phyloP scores from a whole-genome alignment of 2,888 invertebrate species.

The Philopedon plagiatum region DNA sequence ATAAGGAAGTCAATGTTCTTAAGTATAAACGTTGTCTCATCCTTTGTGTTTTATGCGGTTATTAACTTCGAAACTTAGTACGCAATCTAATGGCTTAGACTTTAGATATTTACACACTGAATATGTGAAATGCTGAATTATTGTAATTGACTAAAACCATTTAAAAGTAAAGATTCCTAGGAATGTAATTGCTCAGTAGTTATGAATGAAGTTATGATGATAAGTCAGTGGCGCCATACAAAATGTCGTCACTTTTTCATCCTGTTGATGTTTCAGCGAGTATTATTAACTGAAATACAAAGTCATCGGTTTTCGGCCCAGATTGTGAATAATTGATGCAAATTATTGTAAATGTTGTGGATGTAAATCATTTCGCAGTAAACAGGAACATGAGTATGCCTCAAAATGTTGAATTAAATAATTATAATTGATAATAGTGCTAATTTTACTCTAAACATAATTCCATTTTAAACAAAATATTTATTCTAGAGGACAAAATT shows the following conservation, averaged over 20 bases:
- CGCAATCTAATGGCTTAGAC: neutral
- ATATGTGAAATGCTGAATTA: neutral
- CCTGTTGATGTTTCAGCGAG: neutral
- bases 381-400: no score
- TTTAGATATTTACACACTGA: no score
- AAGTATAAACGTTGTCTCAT: neutral
- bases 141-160: neutral
- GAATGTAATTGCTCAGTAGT: neutral
- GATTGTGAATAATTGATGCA: neutral
- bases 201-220: neutral
- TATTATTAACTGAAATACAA: neutral
- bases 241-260: constrained; percentile 3
- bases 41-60: constrained; percentile 1
- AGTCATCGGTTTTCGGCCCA: neutral
- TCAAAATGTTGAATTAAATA: no score
- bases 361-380: neutral
- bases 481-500: no score
- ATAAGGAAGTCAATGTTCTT: constrained; percentile 9
- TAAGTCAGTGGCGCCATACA: constrained; percentile 8
- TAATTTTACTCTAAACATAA: no score
- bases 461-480: no score
- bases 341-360: neutral
- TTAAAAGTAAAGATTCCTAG: constrained; percentile 4
- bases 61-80: neutral
- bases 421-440: no score